These are phyloP conservation scores for Otus sunia DNA, from an alignment of 2,113 vertebrate species.

Conservation along the genomic window DNA sequence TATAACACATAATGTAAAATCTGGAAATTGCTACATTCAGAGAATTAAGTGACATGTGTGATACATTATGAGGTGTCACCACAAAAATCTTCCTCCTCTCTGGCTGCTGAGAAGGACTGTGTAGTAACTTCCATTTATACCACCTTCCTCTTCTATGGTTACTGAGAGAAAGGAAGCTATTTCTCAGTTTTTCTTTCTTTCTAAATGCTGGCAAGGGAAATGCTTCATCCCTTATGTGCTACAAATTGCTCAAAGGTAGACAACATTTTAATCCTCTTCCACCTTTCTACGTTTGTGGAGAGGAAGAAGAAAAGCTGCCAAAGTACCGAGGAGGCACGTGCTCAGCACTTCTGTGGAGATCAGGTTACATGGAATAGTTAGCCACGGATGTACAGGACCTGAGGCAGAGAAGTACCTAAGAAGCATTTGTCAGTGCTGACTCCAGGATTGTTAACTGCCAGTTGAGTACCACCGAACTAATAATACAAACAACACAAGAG, in stretches of 20 bases:
- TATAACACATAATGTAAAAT: not conserved
- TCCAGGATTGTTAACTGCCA: not conserved
- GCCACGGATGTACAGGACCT: constrained; percentile 21
- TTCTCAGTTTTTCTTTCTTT: not conserved
- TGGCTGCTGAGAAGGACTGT: not conserved
- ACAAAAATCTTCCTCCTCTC: not conserved
- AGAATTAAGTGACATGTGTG: not conserved
- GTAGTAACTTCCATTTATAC: not conserved
- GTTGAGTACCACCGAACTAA: constrained; percentile 41
- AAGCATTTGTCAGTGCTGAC: not conserved
- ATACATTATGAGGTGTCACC: not conserved
- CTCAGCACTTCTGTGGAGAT: constrained; percentile 14
- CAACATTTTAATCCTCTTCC: not conserved
- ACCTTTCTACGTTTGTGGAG: not conserved
- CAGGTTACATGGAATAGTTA: constrained; percentile 14
- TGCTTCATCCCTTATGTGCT: not conserved
- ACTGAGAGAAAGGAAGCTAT: not conserved
- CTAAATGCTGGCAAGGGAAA: constrained; percentile 1
- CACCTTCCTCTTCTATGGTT: not conserved
- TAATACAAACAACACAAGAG: not conserved
- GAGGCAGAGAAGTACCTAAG: constrained; percentile 56
- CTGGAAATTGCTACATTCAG: constrained; percentile 44
- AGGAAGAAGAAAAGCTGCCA: constrained; percentile 47
- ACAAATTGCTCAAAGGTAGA: constrained; percentile 37
- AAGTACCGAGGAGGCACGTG: not conserved